A percentile compares a stretch with the other conserved stretches of the same genome.
Evolutionary conservation across 2,113 vertebrate genomes (phyloP).

Genomic region (Nematolebias whitei): DNA sequence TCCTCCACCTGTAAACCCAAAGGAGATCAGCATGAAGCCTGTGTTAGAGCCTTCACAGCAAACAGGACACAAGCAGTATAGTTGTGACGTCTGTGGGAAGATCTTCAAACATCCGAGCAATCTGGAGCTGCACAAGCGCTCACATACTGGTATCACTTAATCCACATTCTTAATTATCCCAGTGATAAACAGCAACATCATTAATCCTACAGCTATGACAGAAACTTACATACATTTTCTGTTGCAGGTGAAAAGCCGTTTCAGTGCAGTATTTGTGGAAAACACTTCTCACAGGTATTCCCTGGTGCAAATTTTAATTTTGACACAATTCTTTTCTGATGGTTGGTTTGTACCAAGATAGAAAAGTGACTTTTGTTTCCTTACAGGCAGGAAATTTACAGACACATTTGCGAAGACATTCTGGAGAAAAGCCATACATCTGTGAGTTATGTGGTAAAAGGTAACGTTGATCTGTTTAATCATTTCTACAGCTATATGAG

Average conservation of each 20-base stretch:
- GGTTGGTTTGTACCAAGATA: neutral
- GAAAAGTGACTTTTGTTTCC: slow-evolving; percentile 22
- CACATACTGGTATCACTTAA: slow-evolving; percentile 91
- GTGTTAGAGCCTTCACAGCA: slow-evolving; percentile 47
- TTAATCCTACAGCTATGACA: neutral
- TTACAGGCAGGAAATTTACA: slow-evolving; percentile 94
- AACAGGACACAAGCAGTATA: slow-evolving; percentile 83
- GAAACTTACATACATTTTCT: slow-evolving; percentile 48
- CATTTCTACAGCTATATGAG: neutral
- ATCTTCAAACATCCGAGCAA: slow-evolving; percentile 98
- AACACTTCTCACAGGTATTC: slow-evolving; percentile 96
- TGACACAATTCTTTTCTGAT: neutral
- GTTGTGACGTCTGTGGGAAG: slow-evolving; percentile 91
- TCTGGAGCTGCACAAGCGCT: slow-evolving; percentile 94
- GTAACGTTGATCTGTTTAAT: slow-evolving; percentile 63
- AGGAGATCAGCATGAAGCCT: slow-evolving; percentile 40
- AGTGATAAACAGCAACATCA: neutral
- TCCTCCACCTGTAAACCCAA: slow-evolving; percentile 47
- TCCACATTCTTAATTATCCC: neutral
- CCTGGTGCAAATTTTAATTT: neutral
- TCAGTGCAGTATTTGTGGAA: slow-evolving; percentile 96
- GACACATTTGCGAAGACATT: slow-evolving; percentile 94
- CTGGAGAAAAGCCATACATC: slow-evolving; percentile 97
- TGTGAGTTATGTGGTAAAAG: slow-evolving; percentile 98
- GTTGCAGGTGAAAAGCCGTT: slow-evolving; percentile 97